Percentiles rank a stretch among this genome's conserved stretches.
phyloP scores from a whole-genome alignment of 2,113 vertebrate species.

The Etia nguti region DNA sequence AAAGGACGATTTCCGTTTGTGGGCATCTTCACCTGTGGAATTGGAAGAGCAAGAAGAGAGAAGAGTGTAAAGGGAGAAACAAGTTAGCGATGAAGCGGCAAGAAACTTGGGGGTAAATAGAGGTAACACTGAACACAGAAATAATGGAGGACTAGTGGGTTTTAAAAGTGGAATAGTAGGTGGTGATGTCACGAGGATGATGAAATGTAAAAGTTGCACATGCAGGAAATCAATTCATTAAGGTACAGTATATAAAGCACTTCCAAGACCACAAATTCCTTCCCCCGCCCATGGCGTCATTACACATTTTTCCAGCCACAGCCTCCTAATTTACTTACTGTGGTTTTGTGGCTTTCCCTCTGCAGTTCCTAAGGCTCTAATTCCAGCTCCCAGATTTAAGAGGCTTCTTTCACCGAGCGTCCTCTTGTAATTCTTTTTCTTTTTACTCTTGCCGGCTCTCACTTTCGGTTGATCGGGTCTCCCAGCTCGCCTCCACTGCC shows the following conservation, averaged over 20 bases:
- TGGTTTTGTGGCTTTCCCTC: conserved; percentile 66
- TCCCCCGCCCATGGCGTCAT: conserved; percentile 38
- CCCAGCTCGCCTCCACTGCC: conserved; percentile 31
- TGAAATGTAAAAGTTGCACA: conserved; percentile 42
- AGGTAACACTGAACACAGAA: neutral
- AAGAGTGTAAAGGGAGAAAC: neutral
- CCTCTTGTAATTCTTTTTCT: conserved; percentile 56
- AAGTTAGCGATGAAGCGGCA: neutral
- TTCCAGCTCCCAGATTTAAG: conserved; percentile 64
- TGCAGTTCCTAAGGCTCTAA: conserved; percentile 53
- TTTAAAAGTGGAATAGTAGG: neutral
- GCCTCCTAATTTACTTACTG: conserved; percentile 70
- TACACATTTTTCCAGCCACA: conserved; percentile 57
- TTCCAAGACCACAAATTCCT: conserved; percentile 54
- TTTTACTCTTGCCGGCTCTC: neutral
- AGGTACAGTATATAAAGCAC: conserved; percentile 57
- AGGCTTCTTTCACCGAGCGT: conserved; percentile 49
- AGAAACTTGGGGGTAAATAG: neutral
- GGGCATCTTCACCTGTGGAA: conserved; percentile 78
- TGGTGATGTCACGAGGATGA: conserved; percentile 45
- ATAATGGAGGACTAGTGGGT: neutral
- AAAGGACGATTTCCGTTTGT: conserved; percentile 85
- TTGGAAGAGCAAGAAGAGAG: neutral
- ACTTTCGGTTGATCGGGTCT: conserved; percentile 22
- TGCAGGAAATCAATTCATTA: conserved; percentile 68